Evolutionary conservation across 2,113 vertebrate species (phyloP).

Genomic region (Phaetusa simplex): DNA sequence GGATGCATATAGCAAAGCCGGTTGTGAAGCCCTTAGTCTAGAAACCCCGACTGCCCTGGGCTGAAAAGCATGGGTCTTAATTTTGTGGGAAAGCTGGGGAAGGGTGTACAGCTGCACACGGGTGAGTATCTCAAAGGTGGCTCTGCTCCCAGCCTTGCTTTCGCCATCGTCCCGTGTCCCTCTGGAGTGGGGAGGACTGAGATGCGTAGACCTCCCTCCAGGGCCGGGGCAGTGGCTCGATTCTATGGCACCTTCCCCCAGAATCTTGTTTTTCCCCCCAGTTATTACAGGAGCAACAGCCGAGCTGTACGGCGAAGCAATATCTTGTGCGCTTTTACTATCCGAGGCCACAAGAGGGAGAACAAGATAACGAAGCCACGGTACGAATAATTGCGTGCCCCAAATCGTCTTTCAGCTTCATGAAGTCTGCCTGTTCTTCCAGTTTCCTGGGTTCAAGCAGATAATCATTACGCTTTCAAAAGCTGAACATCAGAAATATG

Average conservation of each 20-base stretch:
- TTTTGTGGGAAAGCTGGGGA: not conserved
- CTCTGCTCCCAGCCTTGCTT: accelerated
- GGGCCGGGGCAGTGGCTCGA: accelerated
- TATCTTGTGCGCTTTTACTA: not conserved
- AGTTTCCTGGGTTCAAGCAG: not conserved
- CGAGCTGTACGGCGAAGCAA: accelerated
- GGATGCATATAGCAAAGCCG: not conserved
- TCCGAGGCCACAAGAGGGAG: conserved; percentile 45
- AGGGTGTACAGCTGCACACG: accelerated
- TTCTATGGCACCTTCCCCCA: not conserved
- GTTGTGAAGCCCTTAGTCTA: not conserved
- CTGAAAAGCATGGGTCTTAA: not conserved
- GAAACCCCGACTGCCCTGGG: not conserved
- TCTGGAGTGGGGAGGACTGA: accelerated
- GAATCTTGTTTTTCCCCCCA: not conserved
- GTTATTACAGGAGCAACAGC: not conserved
- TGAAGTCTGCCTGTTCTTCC: not conserved
- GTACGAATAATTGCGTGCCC: not conserved
- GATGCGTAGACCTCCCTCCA: accelerated
- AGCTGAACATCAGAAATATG: not conserved
- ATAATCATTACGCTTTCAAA: not conserved
- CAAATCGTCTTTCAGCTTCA: not conserved
- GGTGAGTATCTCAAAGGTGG: accelerated
- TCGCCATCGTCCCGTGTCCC: accelerated
- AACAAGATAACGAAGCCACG: conserved; percentile 2